phyloP scores from a whole-genome alignment of 2,888 invertebrate genomes.

The Archips crataeganus region DNA sequence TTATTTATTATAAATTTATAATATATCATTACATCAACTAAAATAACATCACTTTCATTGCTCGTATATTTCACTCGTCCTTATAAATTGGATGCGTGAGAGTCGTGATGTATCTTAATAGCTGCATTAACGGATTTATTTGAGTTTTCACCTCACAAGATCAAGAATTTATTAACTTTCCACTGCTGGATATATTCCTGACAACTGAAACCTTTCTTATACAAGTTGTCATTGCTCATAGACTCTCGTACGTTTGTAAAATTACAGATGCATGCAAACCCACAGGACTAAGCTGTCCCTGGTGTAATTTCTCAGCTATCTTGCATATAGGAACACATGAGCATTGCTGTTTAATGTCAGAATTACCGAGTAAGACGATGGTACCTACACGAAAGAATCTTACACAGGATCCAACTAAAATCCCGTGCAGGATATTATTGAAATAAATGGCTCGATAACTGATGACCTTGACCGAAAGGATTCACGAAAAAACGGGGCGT shows the following conservation, averaged over 20 bases:
- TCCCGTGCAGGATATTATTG: neutral
- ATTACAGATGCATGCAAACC: too few relatives aligned
- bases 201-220: neutral
- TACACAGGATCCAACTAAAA: too few relatives aligned
- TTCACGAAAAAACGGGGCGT: slow-evolving; percentile 10
- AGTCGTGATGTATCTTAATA: slow-evolving; percentile 5
- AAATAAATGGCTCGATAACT: slow-evolving; percentile 8
- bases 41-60: neutral
- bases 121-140: slow-evolving; percentile 20
- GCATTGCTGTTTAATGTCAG: too few relatives aligned
- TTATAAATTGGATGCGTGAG: slow-evolving; percentile 1
- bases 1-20: neutral
- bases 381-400: too few relatives aligned
- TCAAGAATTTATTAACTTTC: slow-evolving; percentile 4
- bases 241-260: neutral
- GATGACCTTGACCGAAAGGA: slow-evolving; percentile 27
- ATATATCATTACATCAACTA: neutral
- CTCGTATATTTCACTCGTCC: neutral
- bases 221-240: neutral
- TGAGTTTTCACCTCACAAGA: slow-evolving; percentile 1
- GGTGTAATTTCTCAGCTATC: too few relatives aligned
- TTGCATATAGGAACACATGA: too few relatives aligned
- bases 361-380: too few relatives aligned
- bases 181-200: neutral
- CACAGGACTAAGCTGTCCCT: too few relatives aligned